Base-by-base conservation (phyloP, 1,140 invertebrate genomes). In the Trichoplusia ni region DNA sequence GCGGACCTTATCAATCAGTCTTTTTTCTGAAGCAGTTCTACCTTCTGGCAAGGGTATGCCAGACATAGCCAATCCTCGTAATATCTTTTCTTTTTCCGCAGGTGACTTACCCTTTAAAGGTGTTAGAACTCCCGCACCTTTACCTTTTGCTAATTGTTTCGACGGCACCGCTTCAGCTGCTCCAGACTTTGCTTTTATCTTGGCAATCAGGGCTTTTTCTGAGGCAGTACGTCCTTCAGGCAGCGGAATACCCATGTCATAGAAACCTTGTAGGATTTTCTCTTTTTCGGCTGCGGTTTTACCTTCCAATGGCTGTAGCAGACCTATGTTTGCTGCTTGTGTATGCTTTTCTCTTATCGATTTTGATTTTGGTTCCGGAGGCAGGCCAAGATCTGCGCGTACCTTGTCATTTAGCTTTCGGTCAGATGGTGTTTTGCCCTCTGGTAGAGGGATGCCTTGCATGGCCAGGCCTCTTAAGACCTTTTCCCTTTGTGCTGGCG, bases 371-470 rank as follows among this genome's bases (percentile, higher is more conserved):
- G 76, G 73, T 62, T 69, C 62, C 11, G 69, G 67, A 27, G 65
- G 74, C 25, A 77, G 35, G 0, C 74, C 76, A 14, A 75, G 2
- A 14, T 73, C 66, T 13, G 25, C 33, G 6, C 71, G 40, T 2
- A 77, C 53, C 61, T 77, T 75, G 13, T 75, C 67, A 8, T 75
- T 62, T 6, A 78, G 4, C 38, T 71, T 73, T 35, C 64, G 66
- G 40, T 81, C 75, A 5, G 79, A 81, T 13, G 65, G 9, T 21
- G 73, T 67, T 67, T 73, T 74, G 21, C 53, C 66, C 46, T 71
- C 56, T 3, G 40, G 73, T 64, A 80, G 44, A 5, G 75, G 77
- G 11, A 73, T 37, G 6, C 77, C 78, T 14, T 65, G 51, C 21
- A 68, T 54, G 1, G 73, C 77, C n/a, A 77, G 21, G 0, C 69